Conservation (phyloP, 2,113 vertebrate species). For the Coptodon rendalli region DNA sequence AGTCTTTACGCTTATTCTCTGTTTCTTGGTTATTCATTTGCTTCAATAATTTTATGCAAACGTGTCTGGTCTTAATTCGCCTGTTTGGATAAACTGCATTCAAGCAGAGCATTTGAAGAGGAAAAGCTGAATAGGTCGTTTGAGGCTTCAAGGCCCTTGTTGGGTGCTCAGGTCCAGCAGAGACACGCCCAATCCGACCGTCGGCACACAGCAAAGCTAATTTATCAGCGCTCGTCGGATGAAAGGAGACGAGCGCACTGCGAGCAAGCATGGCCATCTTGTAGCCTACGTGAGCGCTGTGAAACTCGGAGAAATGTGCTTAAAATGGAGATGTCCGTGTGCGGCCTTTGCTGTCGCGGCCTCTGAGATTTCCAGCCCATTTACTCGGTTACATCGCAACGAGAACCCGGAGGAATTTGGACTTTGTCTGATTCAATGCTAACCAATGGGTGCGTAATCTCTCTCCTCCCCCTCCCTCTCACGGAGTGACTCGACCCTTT, state of each 20-base stretch:
- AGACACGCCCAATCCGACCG: conserved; percentile 73
- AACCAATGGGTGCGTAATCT: conserved; percentile 72
- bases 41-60: conserved; percentile 1
- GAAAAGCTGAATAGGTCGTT: conserved; percentile 27
- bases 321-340: conserved; percentile 48
- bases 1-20: not conserved
- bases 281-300: not conserved
- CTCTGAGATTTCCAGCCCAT: conserved; percentile 59
- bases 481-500: conserved; percentile 75
- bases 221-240: conserved; percentile 26
- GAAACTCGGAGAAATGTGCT: conserved; percentile 13
- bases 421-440: conserved; percentile 68
- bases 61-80: conserved; percentile 3
- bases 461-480: conserved; percentile 33
- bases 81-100: not conserved
- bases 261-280: conserved; percentile 45
- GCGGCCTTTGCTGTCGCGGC: conserved; percentile 30
- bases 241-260: not conserved
- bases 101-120: conserved; percentile 19
- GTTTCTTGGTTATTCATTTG: not conserved
- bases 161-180: conserved; percentile 47
- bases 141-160: conserved; percentile 48
- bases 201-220: conserved; percentile 44
- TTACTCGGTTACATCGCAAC: conserved; percentile 64
- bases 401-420: conserved; percentile 69